Percentiles rank a stretch among this genome's conserved stretches.
Evolutionary conservation across 2,888 invertebrate species (phyloP).

Genomic region (Andricus quercusramuli): DNA sequence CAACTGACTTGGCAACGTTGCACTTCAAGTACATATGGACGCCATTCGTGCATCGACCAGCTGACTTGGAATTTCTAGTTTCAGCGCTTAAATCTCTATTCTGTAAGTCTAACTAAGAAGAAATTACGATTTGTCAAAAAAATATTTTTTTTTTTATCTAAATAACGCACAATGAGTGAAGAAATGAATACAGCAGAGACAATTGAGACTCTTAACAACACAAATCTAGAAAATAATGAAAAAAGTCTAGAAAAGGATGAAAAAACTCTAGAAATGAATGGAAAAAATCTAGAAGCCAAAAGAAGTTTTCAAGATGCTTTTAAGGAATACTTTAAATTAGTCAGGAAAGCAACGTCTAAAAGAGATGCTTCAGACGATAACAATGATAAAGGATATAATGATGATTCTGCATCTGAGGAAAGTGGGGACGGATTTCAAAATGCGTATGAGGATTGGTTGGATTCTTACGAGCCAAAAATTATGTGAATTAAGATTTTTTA

Average conservation of each 20-base stretch:
- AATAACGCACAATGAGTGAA: slow-evolving; percentile 15
- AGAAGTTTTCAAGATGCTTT: slow-evolving; percentile 15
- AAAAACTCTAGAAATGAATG: neutral
- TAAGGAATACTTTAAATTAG: neutral
- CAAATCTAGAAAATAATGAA: neutral
- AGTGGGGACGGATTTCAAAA: neutral
- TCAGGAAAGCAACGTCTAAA: neutral
- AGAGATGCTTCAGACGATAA: neutral
- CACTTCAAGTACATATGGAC: neutral
- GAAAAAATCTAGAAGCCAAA: neutral
- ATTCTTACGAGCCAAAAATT: neutral
- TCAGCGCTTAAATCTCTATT: neutral
- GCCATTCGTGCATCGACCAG: neutral
- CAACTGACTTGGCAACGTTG: neutral
- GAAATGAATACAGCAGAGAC: neutral
- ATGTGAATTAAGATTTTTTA: neutral
- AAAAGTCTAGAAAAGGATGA: no score
- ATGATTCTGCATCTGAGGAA: neutral
- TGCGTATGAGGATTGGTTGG: slow-evolving; percentile 7
- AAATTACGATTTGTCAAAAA: neutral
- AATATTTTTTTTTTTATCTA: neutral
- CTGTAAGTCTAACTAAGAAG: neutral
- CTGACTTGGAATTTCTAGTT: neutral
- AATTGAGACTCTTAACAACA: neutral
- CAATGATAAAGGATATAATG: neutral